phyloP scores from a whole-genome alignment of 2,888 invertebrate species.

The Fissipunctia ypsillon region DNA sequence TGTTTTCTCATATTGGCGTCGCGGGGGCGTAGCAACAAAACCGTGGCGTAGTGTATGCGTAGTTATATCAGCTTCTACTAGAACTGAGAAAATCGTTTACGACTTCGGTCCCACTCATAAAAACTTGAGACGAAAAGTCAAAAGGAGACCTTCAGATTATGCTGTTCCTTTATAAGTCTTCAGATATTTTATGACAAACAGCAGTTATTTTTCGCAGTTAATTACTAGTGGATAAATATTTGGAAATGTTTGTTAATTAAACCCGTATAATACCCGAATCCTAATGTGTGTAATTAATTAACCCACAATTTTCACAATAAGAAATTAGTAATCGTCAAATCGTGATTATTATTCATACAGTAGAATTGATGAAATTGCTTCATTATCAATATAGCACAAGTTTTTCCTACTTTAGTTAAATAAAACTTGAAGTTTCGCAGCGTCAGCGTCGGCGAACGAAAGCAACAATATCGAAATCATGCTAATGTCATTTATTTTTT shows the following conservation, averaged over 20 bases:
- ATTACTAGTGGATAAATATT: neutral
- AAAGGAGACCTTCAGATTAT: constrained; percentile 26
- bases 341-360: constrained; percentile 11
- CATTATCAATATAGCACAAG: neutral
- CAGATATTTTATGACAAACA: constrained; percentile 5
- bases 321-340: neutral
- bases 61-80: constrained; percentile 46
- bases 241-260: constrained; percentile 1
- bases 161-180: neutral
- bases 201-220: constrained; percentile 20
- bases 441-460: neutral
- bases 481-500: constrained; percentile 57
- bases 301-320: neutral
- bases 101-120: constrained; percentile 52
- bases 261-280: constrained; percentile 8
- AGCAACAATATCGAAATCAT: neutral
- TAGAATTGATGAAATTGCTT: constrained; percentile 10
- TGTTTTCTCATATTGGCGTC: constrained; percentile 56
- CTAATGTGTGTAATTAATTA: constrained; percentile 34
- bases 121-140: constrained; percentile 39
- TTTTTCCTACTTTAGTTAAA: constrained; percentile 8
- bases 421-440: neutral
- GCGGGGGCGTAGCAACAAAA: constrained; percentile 49
- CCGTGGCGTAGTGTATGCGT: constrained; percentile 37
- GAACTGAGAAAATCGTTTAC: constrained; percentile 43